phyloP scores from a whole-genome alignment of 2,113 vertebrate species.

The Pseudolaguvia tuberculata region DNA sequence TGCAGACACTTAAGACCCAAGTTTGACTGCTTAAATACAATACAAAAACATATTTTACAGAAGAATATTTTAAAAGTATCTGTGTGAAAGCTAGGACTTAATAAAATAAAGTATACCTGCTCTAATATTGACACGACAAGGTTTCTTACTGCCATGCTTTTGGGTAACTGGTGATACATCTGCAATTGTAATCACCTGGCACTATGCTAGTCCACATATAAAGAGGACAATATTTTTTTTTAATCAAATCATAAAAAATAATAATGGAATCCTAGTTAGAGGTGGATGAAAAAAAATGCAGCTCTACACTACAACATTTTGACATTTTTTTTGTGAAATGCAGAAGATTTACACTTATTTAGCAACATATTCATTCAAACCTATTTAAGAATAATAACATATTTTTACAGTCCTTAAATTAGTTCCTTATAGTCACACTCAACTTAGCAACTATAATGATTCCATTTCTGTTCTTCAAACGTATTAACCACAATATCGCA shows the following conservation, averaged over 20 bases:
- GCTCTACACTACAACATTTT: background rate
- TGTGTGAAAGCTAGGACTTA: no score
- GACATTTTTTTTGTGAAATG: background rate
- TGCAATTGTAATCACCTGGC: background rate
- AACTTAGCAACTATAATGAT: conserved; percentile 43
- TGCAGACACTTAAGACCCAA: conserved; percentile 12
- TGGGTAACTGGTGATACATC: background rate
- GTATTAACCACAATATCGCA: conserved; percentile 49
- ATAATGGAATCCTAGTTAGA: background rate
- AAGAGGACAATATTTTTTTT: background rate
- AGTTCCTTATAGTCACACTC: conserved; percentile 29
- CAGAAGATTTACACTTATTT: background rate
- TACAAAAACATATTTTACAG: background rate
- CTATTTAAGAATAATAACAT: background rate
- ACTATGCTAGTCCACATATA: background rate
- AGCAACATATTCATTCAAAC: background rate
- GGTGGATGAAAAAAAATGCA: background rate
- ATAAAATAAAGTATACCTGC: background rate
- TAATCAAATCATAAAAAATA: no score
- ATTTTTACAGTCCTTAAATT: background rate
- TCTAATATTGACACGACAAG: background rate
- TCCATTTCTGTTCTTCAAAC: conserved; percentile 38
- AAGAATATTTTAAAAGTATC: background rate
- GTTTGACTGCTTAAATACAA: background rate
- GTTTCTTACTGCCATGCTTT: background rate